These are phyloP conservation scores for Bhutanitis thaidina DNA, from an alignment of 2,888 invertebrate genomes.

Conservation along the genomic window DNA sequence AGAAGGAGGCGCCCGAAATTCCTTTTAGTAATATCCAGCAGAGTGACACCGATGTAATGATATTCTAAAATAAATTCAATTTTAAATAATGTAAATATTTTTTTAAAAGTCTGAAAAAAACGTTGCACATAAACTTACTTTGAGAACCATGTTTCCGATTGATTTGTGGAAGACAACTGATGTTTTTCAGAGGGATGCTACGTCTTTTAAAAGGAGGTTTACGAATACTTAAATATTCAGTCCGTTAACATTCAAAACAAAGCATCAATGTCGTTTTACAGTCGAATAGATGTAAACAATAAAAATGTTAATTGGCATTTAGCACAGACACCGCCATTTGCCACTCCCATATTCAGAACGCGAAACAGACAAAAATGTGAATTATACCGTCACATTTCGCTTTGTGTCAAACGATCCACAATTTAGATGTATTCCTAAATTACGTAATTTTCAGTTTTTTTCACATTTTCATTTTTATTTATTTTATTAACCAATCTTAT, in stretches of 20 bases:
- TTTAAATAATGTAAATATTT: background rate
- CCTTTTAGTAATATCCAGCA: conserved; percentile 32
- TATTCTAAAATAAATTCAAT: conserved; percentile 41
- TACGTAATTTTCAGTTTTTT: no score
- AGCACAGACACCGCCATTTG: conserved; percentile 48
- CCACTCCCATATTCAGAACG: conserved; percentile 60
- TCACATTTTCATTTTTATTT: no score
- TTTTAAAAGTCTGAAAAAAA: background rate
- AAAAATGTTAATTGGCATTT: conserved; percentile 72
- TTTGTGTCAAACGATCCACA: conserved; percentile 40
- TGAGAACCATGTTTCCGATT: conserved; percentile 66
- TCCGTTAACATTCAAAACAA: conserved; percentile 73
- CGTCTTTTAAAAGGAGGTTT: conserved; percentile 65
- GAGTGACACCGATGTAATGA: conserved; percentile 30
- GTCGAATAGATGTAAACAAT: conserved; percentile 69
- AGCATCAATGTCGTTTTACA: conserved; percentile 73
- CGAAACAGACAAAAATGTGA: conserved; percentile 53
- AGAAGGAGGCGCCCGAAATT: conserved; percentile 45
- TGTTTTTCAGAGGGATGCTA: conserved; percentile 52
- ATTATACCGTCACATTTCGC: conserved; percentile 52
- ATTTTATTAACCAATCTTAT: no score
- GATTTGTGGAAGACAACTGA: conserved; percentile 66
- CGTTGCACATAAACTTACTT: conserved; percentile 48
- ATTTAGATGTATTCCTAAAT: no score
- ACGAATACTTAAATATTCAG: conserved; percentile 66